Percentiles rank a stretch among this genome's conserved stretches.
Conservation (phyloP, 2,113 vertebrate genomes). For the Ochotona princeps region DNA sequence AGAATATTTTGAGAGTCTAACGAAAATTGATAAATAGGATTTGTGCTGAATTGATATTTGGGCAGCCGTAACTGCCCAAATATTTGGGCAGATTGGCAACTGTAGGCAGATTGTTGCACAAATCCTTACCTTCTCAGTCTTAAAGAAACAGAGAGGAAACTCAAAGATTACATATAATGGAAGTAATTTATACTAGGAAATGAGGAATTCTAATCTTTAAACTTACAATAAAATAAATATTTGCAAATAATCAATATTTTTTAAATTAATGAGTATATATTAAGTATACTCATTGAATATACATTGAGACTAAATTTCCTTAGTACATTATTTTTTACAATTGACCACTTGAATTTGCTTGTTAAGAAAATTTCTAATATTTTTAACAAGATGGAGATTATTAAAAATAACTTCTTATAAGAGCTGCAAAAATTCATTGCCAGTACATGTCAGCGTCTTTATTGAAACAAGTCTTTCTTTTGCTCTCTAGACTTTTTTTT, state of each 20-base stretch:
- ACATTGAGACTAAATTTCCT: conserved; percentile 1
- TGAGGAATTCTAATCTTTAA: not conserved
- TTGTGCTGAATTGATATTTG: not conserved
- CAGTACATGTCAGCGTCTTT: not conserved
- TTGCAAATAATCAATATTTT: not conserved
- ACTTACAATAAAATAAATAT: not conserved
- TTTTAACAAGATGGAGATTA: not conserved
- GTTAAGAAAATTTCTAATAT: not conserved
- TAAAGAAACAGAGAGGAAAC: conserved; percentile 35
- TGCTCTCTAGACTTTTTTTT: too few relatives aligned
- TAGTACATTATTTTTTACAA: not conserved
- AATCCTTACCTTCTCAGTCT: not conserved
- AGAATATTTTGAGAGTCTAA: not conserved
- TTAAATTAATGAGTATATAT: not conserved
- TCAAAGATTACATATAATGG: not conserved
- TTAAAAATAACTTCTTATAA: not conserved
- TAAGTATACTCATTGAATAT: not conserved
- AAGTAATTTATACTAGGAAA: not conserved
- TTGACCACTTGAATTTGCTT: not conserved
- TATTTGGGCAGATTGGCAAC: conserved; percentile 31
- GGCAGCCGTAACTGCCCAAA: too few relatives aligned
- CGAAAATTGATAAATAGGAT: not conserved
- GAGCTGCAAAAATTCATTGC: not conserved
- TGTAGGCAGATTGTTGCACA: not conserved
- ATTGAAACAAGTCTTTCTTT: not conserved